phyloP scores from a whole-genome alignment of 2,888 invertebrate species.

The Troilus luridus region DNA sequence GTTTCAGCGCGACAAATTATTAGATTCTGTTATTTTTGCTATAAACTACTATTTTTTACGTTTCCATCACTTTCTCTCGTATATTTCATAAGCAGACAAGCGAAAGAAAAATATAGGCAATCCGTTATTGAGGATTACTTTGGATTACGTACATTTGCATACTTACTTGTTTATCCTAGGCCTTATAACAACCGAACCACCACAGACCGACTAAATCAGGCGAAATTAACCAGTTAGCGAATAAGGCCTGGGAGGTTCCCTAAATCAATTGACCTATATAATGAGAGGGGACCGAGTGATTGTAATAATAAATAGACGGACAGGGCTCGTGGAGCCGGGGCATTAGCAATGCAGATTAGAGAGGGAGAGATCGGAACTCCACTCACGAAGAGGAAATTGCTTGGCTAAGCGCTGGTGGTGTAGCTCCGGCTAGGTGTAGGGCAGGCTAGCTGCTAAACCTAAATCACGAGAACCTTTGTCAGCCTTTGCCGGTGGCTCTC shows the following conservation, averaged over 20 bases:
- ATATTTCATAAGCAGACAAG: too few relatives aligned
- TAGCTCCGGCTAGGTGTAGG: background rate
- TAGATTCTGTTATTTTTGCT: too few relatives aligned
- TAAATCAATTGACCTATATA: conserved; percentile 21
- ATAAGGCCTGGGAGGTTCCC: background rate
- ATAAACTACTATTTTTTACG: too few relatives aligned
- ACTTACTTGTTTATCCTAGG: background rate
- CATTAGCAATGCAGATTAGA: conserved; percentile 39
- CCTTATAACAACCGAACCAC: background rate
- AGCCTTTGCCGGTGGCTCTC: background rate
- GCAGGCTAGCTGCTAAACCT: background rate
- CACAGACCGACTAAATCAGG: background rate
- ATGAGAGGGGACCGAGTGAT: background rate
- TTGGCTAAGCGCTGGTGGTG: background rate
- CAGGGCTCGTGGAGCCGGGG: background rate
- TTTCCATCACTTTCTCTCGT: too few relatives aligned
- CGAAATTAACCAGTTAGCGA: background rate
- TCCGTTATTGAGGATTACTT: too few relatives aligned
- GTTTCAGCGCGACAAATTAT: too few relatives aligned
- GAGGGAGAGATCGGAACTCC: background rate
- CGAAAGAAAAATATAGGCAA: too few relatives aligned
- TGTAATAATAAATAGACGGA: conserved; percentile 13
- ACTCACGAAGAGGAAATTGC: conserved; percentile 39
- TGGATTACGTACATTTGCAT: too few relatives aligned
- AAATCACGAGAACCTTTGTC: conserved; percentile 3